Conservation (phyloP, 2,113 vertebrate genomes). For the Notarius lentiginosus region DNA sequence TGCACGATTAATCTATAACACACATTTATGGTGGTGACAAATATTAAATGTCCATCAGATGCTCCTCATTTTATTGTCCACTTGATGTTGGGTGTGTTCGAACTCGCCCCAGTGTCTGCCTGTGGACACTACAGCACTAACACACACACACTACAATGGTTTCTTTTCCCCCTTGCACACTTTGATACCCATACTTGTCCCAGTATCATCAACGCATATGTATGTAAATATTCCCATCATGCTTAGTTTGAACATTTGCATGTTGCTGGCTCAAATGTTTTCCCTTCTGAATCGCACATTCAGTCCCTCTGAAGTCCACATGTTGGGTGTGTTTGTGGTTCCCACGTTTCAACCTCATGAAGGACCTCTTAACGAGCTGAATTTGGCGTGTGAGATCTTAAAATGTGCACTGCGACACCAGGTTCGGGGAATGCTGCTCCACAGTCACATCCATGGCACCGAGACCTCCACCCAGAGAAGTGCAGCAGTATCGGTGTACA, state of each 20-base stretch:
- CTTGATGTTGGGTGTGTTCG: conserved; percentile 47
- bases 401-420: conserved; percentile 28
- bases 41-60: not conserved
- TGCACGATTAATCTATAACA: not conserved
- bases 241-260: not conserved
- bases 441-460: not conserved
- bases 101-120: conserved; percentile 9
- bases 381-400: not conserved
- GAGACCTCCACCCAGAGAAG: not conserved
- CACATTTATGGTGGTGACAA: not conserved
- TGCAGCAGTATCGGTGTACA: not conserved
- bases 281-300: not conserved
- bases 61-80: conserved; percentile 32
- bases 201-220: not conserved
- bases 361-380: not conserved
- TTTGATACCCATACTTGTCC: not conserved
- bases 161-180: not conserved
- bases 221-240: not conserved
- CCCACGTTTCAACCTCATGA: not conserved
- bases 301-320: not conserved
- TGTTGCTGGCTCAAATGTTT: not conserved
- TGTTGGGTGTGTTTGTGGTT: too few species aligned
- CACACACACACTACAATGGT: not conserved
- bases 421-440: not conserved
- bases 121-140: conserved; percentile 1